phyloP scores from a whole-genome alignment of 2,888 invertebrate genomes.

The Pristionchus entomophagus region DNA sequence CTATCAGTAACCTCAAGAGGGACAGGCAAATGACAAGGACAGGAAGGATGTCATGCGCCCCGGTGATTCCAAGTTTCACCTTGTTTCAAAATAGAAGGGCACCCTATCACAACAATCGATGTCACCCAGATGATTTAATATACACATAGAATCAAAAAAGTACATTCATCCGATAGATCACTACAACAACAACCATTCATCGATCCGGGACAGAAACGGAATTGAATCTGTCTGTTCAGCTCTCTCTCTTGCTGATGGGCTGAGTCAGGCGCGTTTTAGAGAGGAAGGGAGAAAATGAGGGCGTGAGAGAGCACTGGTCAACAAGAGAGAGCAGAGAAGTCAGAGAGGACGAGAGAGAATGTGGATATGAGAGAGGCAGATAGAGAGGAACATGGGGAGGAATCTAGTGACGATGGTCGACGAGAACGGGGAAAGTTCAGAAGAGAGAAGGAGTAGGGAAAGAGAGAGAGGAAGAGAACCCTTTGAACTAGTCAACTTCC shows the following conservation, averaged over 20 bases:
- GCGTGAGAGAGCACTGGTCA: background rate
- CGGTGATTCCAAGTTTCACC: background rate
- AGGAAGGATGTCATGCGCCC: slow-evolving; percentile 2
- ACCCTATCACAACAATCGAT: too few species aligned
- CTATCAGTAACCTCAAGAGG: background rate
- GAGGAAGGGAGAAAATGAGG: slow-evolving; percentile 26
- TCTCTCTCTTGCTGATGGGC: background rate
- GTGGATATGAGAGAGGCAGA: background rate
- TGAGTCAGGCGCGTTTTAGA: slow-evolving; percentile 19
- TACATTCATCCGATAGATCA: too few species aligned
- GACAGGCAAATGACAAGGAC: background rate
- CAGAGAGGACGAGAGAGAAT: slow-evolving; percentile 8
- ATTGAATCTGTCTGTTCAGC: slow-evolving; percentile 31
- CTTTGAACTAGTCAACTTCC: background rate
- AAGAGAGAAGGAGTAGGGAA: background rate
- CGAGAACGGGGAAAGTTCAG: slow-evolving; percentile 2
- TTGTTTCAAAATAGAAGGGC: background rate
- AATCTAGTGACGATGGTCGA: slow-evolving; percentile 10
- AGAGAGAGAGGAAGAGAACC: background rate
- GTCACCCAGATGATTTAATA: too few species aligned
- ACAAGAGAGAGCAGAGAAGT: slow-evolving; percentile 24
- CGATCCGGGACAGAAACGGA: background rate
- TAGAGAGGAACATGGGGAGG: background rate
- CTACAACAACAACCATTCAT: background rate
- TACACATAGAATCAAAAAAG: too few species aligned